Percentiles rank a stretch among this genome's conserved stretches.
Conservation (phyloP, 2,888 invertebrate species). For the Nephrocerus scutellatus region DNA sequence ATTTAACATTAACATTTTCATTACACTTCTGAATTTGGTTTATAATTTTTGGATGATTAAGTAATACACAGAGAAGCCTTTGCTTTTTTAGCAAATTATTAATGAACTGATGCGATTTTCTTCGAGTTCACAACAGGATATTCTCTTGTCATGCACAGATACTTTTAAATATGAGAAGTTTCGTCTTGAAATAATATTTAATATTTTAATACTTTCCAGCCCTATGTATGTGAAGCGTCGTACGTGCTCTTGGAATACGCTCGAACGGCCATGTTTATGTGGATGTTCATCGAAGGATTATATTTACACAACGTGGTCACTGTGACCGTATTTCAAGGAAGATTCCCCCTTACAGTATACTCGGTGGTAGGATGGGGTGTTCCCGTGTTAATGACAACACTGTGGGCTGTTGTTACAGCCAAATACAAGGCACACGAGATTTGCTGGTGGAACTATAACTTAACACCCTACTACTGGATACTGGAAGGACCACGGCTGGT, state of each 20-base stretch:
- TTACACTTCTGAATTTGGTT: too few relatives aligned
- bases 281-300: constrained; percentile 95
- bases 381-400: constrained; percentile 59
- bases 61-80: too few relatives aligned
- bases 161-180: too few relatives aligned
- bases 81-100: too few relatives aligned
- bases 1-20: too few relatives aligned
- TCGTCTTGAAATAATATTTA: too few relatives aligned
- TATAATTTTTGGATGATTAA: too few relatives aligned
- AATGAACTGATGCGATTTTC: too few relatives aligned
- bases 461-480: constrained; percentile 77
- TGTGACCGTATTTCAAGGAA: constrained; percentile 61
- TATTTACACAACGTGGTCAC: constrained; percentile 82
- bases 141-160: too few relatives aligned
- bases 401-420: constrained; percentile 62
- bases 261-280: constrained; percentile 85
- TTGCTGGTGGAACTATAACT: constrained; percentile 80
- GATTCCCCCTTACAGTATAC: constrained; percentile 53
- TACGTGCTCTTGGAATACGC: constrained; percentile 81
- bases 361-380: constrained; percentile 67
- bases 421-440: constrained; percentile 46
- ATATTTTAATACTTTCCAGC: constrained; percentile 52
- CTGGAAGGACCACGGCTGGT: constrained; percentile 78
- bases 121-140: too few relatives aligned
- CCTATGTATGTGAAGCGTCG: constrained; percentile 68